A percentile compares a stretch with the other conserved stretches of the same genome.
Evolutionary conservation across 1,140 invertebrate genomes (phyloP).

Genomic region (Popillia japonica): DNA sequence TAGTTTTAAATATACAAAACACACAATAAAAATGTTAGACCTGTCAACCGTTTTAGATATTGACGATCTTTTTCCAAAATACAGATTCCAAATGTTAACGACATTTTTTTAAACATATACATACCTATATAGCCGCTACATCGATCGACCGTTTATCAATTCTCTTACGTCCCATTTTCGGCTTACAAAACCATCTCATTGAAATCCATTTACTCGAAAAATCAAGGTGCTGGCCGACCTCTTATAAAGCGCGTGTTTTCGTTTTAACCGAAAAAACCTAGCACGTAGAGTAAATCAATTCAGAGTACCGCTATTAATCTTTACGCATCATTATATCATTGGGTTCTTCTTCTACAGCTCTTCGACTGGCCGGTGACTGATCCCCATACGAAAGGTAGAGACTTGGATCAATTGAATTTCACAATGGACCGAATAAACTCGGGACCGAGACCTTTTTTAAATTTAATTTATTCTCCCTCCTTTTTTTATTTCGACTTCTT

Average conservation of each 20-base stretch:
- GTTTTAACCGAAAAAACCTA: slow-evolving; percentile 2
- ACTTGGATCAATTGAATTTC: slow-evolving; percentile 35
- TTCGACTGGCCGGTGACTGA: not conserved
- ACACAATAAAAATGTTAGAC: not conserved
- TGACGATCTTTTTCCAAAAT: not conserved
- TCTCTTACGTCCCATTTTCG: not conserved
- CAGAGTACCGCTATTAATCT: slow-evolving; percentile 32
- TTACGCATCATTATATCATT: slow-evolving; percentile 26
- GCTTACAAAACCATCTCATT: not conserved
- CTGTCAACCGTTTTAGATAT: not conserved
- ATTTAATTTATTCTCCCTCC: slow-evolving; percentile 25
- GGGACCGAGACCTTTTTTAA: slow-evolving; percentile 9
- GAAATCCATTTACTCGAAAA: not conserved
- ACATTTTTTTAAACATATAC: not conserved
- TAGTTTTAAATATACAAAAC: not conserved
- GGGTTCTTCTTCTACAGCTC: not conserved
- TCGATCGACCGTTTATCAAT: not conserved
- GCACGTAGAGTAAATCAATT: slow-evolving; percentile 34
- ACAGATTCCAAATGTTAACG: not conserved
- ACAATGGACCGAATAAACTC: slow-evolving; percentile 35
- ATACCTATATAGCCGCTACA: too few relatives aligned
- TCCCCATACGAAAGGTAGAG: slow-evolving; percentile 11
- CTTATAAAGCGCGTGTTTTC: slow-evolving; percentile 18
- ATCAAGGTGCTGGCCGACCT: slow-evolving; percentile 6
- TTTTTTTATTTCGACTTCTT: slow-evolving; percentile 24